Base-by-base conservation (phyloP, 1,140 invertebrate species). In the Cherax quadricarinatus region DNA sequence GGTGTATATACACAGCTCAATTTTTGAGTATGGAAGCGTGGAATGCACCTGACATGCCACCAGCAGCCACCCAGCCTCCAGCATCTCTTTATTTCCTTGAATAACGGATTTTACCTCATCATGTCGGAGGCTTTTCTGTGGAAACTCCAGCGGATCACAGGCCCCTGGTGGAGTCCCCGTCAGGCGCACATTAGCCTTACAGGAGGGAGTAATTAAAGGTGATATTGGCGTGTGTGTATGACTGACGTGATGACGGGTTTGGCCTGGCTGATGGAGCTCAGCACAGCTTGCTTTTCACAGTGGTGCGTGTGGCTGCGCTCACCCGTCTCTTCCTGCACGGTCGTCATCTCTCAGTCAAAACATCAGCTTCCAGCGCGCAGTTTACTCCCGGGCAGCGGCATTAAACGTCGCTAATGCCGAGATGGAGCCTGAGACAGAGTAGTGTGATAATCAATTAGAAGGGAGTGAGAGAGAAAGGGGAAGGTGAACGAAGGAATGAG, bases 211-310 rank as follows among this genome's bases (percentile, higher is more conserved):
- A 70, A 86, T 86, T 86, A 86, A 30, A 48, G 84, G 57, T 86
- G 84, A 86, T 86, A 86, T 86, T 86, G 70, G 84, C 84, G 84
- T 86, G 84, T 62, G 84, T 62, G 84, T 86, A 48, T 86, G 84
- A 86, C 41, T 86, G 84, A 86, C 84, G 84, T 86, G 84, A 86
- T 86, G 84, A 86, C 84, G 73, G 62, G 60, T 60, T 86, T 66
- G 84, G 84, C 73, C 84, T 70, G 60, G 60, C 84, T 60, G 53
- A 51, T 30, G 30, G 60, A 70, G 60, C 48, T 48, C 14, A 70
- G 66, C 41, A 60, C 30, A 70, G 16, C 60, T 70, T 18, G 21
- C 66, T 70, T 70, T 70, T 70, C 66, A 70, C 21, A 70, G 21
- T 18, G 5, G 66, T 70, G 66, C 21, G 66, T 18, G 14, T 5